Percentiles rank a stretch among this genome's conserved stretches.
These are phyloP conservation scores for Lasioglossum albipes DNA, from an alignment of 1,140 invertebrate species.

Conservation along the genomic window DNA sequence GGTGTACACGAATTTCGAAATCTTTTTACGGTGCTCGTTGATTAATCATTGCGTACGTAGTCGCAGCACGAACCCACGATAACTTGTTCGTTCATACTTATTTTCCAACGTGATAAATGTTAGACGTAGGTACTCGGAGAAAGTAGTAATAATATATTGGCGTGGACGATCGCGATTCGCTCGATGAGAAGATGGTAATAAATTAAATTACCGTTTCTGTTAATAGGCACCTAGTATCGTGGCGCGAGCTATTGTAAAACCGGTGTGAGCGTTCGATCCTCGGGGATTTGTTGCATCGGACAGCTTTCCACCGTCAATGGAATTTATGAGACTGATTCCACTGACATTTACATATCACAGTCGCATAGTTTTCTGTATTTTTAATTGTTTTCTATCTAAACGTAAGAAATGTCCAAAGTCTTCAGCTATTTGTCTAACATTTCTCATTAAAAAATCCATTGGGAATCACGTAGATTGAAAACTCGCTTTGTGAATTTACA, in stretches of 20 bases:
- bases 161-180: background rate
- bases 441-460: no score
- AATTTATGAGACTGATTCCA: background rate
- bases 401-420: no score
- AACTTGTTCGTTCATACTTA: background rate
- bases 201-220: constrained; percentile 3
- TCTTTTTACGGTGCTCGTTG: background rate
- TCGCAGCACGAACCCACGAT: background rate
- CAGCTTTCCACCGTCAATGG: background rate
- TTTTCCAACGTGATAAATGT: constrained; percentile 29
- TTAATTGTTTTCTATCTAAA: no score
- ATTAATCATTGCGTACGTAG: constrained; percentile 1
- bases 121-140: background rate
- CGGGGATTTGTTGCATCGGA: background rate
- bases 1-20: background rate
- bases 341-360: background rate
- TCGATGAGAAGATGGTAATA: constrained; percentile 8
- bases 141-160: constrained; percentile 7
- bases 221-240: background rate
- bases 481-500: no score
- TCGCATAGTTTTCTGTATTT: no score
- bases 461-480: no score
- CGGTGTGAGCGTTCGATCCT: background rate
- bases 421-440: no score
- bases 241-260: background rate